Conservation (phyloP, 1,140 invertebrate genomes). For the Rhopalosiphum maidis region DNA sequence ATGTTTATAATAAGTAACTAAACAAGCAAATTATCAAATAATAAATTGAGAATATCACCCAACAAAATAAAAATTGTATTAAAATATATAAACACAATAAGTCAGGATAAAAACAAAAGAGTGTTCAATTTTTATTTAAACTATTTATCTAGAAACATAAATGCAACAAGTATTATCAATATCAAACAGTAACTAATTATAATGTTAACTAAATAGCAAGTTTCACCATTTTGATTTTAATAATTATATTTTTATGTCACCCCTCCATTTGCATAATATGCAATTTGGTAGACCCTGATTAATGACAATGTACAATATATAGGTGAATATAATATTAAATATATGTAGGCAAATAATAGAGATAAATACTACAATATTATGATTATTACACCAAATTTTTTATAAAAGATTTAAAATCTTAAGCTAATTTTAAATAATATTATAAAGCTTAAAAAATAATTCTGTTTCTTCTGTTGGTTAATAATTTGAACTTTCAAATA, state of each 20-base stretch:
- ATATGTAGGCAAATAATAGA: background rate
- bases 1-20: background rate
- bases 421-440: background rate
- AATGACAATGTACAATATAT: background rate
- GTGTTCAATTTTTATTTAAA: background rate
- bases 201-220: background rate
- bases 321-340: background rate
- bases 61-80: background rate
- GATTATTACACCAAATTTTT: background rate
- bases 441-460: background rate
- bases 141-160: background rate
- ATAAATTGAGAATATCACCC: background rate
- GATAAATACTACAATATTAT: background rate
- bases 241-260: background rate
- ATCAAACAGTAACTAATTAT: background rate
- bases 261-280: background rate
- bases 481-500: background rate
- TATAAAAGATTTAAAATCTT: background rate
- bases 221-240: background rate
- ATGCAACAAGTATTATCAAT: constrained; percentile 7
- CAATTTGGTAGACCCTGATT: background rate
- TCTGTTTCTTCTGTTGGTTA: background rate
- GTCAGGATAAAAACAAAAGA: background rate
- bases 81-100: background rate
- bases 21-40: background rate